phyloP scores from a whole-genome alignment of 2,888 invertebrate genomes.

The Acanthacorydalis orientalis region DNA sequence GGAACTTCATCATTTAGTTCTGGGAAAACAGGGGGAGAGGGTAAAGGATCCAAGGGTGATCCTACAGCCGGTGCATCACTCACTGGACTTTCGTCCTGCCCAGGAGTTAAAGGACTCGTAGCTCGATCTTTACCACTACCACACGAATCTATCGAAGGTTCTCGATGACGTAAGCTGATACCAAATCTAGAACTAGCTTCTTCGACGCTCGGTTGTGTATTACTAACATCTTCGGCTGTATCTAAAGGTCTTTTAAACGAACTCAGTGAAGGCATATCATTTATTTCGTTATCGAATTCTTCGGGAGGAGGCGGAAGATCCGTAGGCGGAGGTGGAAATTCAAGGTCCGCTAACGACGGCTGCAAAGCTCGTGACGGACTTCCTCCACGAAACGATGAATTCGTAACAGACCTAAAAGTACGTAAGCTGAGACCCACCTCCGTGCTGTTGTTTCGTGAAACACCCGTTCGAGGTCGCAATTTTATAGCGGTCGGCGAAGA shows the following conservation, averaged over 20 bases:
- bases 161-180: constrained; percentile 49
- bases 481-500: constrained; percentile 44
- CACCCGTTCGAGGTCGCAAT: constrained; percentile 32
- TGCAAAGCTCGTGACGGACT: constrained; percentile 56
- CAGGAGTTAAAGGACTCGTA: constrained; percentile 24
- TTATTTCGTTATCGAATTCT: constrained; percentile 29
- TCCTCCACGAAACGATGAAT: constrained; percentile 27
- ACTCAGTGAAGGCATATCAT: constrained; percentile 20
- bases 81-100: constrained; percentile 24
- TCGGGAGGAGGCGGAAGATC: constrained; percentile 67
- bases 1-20: constrained; percentile 8
- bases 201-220: constrained; percentile 49
- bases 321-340: constrained; percentile 74
- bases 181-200: constrained; percentile 56
- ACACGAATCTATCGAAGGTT: constrained; percentile 40
- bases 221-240: constrained; percentile 34
- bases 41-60: constrained; percentile 28
- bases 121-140: constrained; percentile 32
- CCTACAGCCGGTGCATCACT: constrained; percentile 30
- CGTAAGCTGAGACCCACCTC: constrained; percentile 25
- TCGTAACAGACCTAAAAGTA: constrained; percentile 25
- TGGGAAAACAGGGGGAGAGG: constrained; percentile 22
- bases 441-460: constrained; percentile 22
- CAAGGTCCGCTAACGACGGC: constrained; percentile 63
- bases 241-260: constrained; percentile 20